A percentile compares a stretch with the other conserved stretches of the same genome.
These are phyloP conservation scores for Adelognathus sp. DNA, from an alignment of 2,888 invertebrate species.

Conservation along the genomic window DNA sequence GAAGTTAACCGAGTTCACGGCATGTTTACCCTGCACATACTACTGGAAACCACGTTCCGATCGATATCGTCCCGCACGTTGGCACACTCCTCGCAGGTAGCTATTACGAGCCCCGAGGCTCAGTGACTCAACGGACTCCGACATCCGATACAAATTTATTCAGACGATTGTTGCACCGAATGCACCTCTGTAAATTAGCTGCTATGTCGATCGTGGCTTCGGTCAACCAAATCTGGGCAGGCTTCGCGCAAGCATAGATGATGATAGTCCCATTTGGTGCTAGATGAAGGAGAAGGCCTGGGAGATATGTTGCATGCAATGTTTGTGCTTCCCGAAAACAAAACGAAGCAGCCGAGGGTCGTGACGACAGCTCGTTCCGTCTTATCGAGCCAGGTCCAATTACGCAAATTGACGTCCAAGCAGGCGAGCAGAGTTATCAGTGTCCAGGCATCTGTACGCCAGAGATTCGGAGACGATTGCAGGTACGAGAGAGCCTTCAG, in stretches of 20 bases:
- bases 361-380: slow-evolving; percentile 7
- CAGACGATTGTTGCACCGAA: background rate
- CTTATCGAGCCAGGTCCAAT: slow-evolving; percentile 52
- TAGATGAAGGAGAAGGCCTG: background rate
- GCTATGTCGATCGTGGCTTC: background rate
- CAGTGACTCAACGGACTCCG: slow-evolving; percentile 1
- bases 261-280: background rate
- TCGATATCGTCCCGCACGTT: slow-evolving; percentile 37
- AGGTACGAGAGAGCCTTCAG: background rate
- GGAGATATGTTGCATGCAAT: background rate
- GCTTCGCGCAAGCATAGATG: background rate
- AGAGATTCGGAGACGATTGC: slow-evolving; percentile 47
- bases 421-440: slow-evolving; percentile 46
- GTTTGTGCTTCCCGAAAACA: background rate
- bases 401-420: slow-evolving; percentile 57
- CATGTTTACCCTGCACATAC: slow-evolving; percentile 19
- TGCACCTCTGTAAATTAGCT: background rate
- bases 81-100: slow-evolving; percentile 10
- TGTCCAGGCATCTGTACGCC: slow-evolving; percentile 42
- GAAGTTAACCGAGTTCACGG: slow-evolving; percentile 8
- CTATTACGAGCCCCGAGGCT: slow-evolving; percentile 9
- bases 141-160: background rate
- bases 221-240: background rate
- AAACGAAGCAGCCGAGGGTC: background rate
- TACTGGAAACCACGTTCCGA: slow-evolving; percentile 36